These are phyloP conservation scores for Harpagoxenus sublaevis DNA, from an alignment of 2,888 invertebrate species.

Conservation along the genomic window DNA sequence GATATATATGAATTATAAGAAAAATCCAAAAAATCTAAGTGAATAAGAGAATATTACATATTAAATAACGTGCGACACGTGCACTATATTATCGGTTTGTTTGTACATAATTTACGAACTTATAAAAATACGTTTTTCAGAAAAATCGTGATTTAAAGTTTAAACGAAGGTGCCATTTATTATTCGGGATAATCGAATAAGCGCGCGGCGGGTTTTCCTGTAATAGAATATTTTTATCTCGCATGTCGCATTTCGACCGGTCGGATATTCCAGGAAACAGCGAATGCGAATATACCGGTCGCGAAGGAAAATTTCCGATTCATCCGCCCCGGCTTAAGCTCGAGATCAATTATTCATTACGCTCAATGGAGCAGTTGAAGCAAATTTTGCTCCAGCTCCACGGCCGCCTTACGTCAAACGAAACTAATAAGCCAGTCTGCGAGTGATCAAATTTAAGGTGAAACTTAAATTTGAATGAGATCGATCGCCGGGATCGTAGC, in stretches of 20 bases:
- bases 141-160: slow-evolving; percentile 1
- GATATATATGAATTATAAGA: not conserved
- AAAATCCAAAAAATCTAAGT: not conserved
- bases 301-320: slow-evolving; percentile 42
- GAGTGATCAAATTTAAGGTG: slow-evolving; percentile 36
- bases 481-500: slow-evolving; percentile 3
- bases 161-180: not conserved
- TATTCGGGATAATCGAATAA: not conserved
- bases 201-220: not conserved
- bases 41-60: not conserved
- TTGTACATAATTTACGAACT: slow-evolving; percentile 4
- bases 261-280: slow-evolving; percentile 34
- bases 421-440: slow-evolving; percentile 49
- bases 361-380: slow-evolving; percentile 35
- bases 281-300: slow-evolving; percentile 35
- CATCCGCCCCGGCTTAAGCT: slow-evolving; percentile 12
- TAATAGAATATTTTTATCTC: slow-evolving; percentile 33
- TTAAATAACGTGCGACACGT: not conserved
- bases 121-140: slow-evolving; percentile 8
- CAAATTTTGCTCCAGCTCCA: slow-evolving; percentile 30
- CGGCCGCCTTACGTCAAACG: slow-evolving; percentile 45
- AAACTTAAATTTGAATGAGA: slow-evolving; percentile 44
- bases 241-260: not conserved
- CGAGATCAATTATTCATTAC: slow-evolving; percentile 46
- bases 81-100: not conserved